These are phyloP conservation scores for Melipona bicolor DNA, from an alignment of 2,888 invertebrate genomes.

Conservation along the genomic window DNA sequence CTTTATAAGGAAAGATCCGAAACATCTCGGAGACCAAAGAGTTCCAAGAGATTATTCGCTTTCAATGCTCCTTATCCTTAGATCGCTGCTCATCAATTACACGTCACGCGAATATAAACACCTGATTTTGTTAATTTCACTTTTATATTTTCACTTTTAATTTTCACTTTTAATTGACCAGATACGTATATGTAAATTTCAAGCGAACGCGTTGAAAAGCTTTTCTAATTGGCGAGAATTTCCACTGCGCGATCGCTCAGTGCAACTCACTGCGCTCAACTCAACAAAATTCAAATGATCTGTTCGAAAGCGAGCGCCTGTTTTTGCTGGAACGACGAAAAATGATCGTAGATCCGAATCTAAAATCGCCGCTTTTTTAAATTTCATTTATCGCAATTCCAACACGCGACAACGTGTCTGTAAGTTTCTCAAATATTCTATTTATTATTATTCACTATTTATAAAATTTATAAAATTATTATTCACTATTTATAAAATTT, in stretches of 20 bases:
- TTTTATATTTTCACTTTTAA: slow-evolving; percentile 57
- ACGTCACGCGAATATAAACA: neutral
- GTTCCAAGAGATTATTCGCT: neutral
- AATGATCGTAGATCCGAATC: too few species aligned
- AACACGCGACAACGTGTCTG: neutral
- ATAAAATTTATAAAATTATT: too few species aligned
- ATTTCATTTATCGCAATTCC: neutral
- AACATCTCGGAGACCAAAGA: neutral
- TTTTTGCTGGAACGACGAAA: slow-evolving; percentile 7
- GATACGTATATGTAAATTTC: neutral
- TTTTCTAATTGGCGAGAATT: neutral
- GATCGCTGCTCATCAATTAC: neutral
- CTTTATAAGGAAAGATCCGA: neutral
- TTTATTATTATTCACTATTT: too few species aligned
- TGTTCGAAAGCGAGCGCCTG: slow-evolving; percentile 13
- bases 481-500: too few species aligned
- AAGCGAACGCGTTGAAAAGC: neutral
- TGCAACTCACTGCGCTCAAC: neutral
- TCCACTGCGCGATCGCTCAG: neutral
- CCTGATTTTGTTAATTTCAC: neutral
- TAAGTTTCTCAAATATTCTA: too few species aligned
- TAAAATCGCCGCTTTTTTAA: neutral
- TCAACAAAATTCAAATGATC: neutral
- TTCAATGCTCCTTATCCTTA: too few species aligned
- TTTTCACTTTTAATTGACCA: slow-evolving; percentile 66